Percentiles rank a stretch among this genome's conserved stretches.
These are phyloP conservation scores for Hemithea aestivaria DNA, from an alignment of 2,888 invertebrate species.

Conservation along the genomic window DNA sequence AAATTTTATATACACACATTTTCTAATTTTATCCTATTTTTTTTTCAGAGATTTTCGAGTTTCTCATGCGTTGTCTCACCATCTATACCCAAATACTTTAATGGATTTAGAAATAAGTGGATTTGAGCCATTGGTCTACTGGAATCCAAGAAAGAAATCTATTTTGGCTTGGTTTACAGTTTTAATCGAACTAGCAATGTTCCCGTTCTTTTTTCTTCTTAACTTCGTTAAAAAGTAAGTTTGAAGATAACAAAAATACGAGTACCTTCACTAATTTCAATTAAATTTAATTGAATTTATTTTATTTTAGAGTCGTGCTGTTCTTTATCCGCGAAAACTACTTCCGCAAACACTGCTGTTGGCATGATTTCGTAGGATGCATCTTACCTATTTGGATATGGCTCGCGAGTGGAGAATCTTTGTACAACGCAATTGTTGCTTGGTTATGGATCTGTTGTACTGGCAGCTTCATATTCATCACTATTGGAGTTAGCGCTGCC, in stretches of 20 bases:
- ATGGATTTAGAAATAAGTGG: constrained; percentile 85
- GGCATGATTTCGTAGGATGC: constrained; percentile 56
- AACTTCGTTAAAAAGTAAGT: constrained; percentile 43
- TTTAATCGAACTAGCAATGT: constrained; percentile 60
- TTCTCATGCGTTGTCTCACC: constrained; percentile 88
- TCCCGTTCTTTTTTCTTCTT: constrained; percentile 56
- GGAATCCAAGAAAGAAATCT: constrained; percentile 80
- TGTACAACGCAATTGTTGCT: constrained; percentile 50
- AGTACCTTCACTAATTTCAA: no score
- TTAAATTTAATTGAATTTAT: constrained; percentile 22
- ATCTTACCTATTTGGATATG: constrained; percentile 65
- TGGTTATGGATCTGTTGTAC: constrained; percentile 79
- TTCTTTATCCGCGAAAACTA: constrained; percentile 46
- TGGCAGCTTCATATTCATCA: constrained; percentile 80
- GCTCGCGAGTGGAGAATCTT: constrained; percentile 44
- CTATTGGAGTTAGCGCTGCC: constrained; percentile 85
- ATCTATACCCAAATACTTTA: constrained; percentile 87
- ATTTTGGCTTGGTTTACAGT: constrained; percentile 70
- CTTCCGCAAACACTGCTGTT: constrained; percentile 48
- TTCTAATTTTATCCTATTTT: background rate
- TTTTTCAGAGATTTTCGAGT: constrained; percentile 84
- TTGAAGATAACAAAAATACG: no score
- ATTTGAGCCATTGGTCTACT: constrained; percentile 83
- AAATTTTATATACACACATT: no score
- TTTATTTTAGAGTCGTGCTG: constrained; percentile 41